A percentile compares a stretch with the other conserved stretches of the same genome.
Evolutionary conservation across 2,888 invertebrate genomes (phyloP).

Genomic region (Oligia fasciuncula): DNA sequence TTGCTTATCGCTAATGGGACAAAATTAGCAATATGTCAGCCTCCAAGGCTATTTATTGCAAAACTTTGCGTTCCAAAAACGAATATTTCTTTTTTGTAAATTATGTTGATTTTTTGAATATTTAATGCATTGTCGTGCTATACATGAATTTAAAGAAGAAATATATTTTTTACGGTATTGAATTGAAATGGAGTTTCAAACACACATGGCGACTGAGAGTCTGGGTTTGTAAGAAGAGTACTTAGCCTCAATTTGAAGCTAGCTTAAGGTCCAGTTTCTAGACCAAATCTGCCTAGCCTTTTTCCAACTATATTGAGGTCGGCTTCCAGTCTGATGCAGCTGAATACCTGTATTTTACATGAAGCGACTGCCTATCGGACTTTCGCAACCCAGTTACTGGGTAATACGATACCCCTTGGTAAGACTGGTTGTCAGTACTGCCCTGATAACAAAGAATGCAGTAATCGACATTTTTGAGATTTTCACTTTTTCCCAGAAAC

Average conservation of each 20-base stretch:
- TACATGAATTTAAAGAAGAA: conserved; percentile 12
- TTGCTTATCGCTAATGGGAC: conserved; percentile 52
- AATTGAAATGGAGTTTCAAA: background rate
- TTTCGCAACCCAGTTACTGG: too few relatives aligned
- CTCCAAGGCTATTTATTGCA: conserved; percentile 47
- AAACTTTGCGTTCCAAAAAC: conserved; percentile 53
- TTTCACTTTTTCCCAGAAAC: too few relatives aligned
- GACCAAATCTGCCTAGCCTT: background rate
- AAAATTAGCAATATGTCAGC: conserved; percentile 49
- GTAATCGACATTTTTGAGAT: too few relatives aligned
- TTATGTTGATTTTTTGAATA: conserved; percentile 29
- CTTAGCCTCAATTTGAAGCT: background rate
- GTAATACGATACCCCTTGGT: too few relatives aligned
- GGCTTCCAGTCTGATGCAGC: too few relatives aligned
- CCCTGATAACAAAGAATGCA: too few relatives aligned
- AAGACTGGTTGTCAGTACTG: too few relatives aligned
- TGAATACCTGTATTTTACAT: too few relatives aligned
- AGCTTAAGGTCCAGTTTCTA: background rate
- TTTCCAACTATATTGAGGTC: too few relatives aligned
- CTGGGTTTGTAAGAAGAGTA: background rate
- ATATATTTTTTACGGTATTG: background rate
- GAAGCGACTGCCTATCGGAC: too few relatives aligned
- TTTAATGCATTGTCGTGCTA: conserved; percentile 23
- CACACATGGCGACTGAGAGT: background rate
- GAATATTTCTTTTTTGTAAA: conserved; percentile 23